Percentiles rank a stretch among this genome's conserved stretches.
Conservation (phyloP, 2,113 vertebrate species). For the Crotalus tigris region DNA sequence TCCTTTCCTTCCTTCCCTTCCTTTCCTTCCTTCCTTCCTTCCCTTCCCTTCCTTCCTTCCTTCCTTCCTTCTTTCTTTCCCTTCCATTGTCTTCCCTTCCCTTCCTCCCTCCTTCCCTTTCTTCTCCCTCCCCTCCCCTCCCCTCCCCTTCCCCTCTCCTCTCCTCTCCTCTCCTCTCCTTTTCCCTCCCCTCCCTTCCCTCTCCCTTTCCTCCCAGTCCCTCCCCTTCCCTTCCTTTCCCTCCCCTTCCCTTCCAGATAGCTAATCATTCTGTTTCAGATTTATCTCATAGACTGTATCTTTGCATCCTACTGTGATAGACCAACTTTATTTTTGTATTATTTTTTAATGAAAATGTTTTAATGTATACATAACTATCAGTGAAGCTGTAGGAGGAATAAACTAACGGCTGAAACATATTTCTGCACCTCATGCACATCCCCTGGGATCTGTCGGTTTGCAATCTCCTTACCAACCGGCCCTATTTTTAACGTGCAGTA, state of each 20-base stretch:
- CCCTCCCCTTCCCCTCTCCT: too few relatives aligned
- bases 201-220: fast-evolving
- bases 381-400: background rate
- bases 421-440: background rate
- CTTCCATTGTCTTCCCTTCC: too few relatives aligned
- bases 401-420: background rate
- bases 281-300: background rate
- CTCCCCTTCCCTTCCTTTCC: too few relatives aligned
- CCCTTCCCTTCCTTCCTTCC: too few relatives aligned
- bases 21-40: fast-evolving
- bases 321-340: background rate
- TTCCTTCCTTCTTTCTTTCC: too few relatives aligned
- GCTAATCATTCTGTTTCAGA: background rate
- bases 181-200: too few relatives aligned
- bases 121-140: too few relatives aligned
- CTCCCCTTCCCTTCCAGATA: background rate
- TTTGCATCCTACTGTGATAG: background rate
- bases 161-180: too few relatives aligned
- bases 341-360: background rate
- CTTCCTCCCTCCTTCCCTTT: too few relatives aligned
- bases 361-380: background rate
- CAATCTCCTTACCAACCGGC: background rate
- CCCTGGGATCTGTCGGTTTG: background rate
- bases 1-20: too few relatives aligned
- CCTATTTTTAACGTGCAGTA: background rate